Conservation (phyloP, 2,113 vertebrate species). For the Lycaon pictus region DNA sequence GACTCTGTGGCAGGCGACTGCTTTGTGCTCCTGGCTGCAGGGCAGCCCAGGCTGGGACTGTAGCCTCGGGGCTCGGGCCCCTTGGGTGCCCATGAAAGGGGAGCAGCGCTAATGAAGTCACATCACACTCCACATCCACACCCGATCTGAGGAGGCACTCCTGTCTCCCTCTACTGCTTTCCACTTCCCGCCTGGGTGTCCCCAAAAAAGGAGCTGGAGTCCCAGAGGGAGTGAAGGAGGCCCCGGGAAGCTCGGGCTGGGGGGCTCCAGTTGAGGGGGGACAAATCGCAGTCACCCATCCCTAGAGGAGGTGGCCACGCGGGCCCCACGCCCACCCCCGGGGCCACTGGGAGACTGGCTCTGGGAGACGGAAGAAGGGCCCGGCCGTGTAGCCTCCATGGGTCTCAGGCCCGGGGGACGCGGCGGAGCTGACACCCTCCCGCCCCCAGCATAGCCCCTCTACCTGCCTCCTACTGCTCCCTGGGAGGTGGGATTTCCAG, state of each 20-base stretch:
- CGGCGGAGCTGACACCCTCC: background rate
- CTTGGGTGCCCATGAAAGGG: background rate
- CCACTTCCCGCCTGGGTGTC: background rate
- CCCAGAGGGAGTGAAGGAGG: background rate
- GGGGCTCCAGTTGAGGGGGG: background rate
- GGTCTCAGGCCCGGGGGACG: background rate
- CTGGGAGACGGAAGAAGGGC: too few species aligned
- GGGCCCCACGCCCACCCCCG: background rate
- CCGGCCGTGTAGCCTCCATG: background rate
- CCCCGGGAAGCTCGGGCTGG: background rate
- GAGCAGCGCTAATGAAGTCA: background rate
- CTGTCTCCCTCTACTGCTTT: background rate
- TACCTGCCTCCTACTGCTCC: background rate
- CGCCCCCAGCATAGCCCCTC: rapidly evolving
- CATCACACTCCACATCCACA: background rate
- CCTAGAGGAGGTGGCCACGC: background rate
- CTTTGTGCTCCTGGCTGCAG: background rate
- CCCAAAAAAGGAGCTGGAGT: background rate
- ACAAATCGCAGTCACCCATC: background rate
- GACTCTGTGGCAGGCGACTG: background rate
- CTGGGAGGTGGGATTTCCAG: background rate
- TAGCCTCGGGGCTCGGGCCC: background rate
- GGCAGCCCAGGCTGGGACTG: background rate
- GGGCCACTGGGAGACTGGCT: background rate
- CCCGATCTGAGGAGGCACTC: background rate